Evolutionary conservation across 2,113 vertebrate genomes (phyloP).

Genomic region (Embiotoca jacksoni): DNA sequence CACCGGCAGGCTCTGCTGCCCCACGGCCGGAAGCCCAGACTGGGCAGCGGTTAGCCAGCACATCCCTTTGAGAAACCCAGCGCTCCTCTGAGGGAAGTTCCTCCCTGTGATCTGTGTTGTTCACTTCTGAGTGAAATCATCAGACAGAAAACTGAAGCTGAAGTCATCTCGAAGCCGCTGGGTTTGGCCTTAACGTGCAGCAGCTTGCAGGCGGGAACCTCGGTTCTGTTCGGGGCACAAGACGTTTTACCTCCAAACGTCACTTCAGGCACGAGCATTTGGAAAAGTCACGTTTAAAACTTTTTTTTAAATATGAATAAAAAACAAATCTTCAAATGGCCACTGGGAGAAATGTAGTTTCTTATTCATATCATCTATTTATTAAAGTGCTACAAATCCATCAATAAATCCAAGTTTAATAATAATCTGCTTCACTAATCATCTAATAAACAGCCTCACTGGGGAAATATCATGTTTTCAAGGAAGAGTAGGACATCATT

Average conservation of each 20-base stretch:
- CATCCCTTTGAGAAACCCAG: constrained; percentile 66
- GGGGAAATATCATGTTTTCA: background rate
- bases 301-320: background rate
- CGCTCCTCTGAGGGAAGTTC: constrained; percentile 56
- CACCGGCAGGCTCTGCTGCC: constrained; percentile 78
- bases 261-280: background rate
- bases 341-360: background rate
- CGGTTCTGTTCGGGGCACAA: background rate
- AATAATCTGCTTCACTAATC: too few relatives aligned
- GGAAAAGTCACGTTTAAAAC: background rate
- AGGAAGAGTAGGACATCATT: background rate
- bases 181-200: constrained; percentile 1
- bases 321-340: background rate
- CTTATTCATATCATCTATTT: background rate
- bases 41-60: constrained; percentile 88
- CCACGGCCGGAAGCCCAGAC: constrained; percentile 89
- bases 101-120: constrained; percentile 34
- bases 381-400: background rate
- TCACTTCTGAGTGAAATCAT: constrained; percentile 36
- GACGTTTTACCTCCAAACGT: background rate
- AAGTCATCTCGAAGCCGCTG: constrained; percentile 4
- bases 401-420: background rate
- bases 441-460: background rate
- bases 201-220: background rate
- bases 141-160: constrained; percentile 35